Conservation (phyloP, 2,888 invertebrate genomes). For the Polyommatus iphigenia region DNA sequence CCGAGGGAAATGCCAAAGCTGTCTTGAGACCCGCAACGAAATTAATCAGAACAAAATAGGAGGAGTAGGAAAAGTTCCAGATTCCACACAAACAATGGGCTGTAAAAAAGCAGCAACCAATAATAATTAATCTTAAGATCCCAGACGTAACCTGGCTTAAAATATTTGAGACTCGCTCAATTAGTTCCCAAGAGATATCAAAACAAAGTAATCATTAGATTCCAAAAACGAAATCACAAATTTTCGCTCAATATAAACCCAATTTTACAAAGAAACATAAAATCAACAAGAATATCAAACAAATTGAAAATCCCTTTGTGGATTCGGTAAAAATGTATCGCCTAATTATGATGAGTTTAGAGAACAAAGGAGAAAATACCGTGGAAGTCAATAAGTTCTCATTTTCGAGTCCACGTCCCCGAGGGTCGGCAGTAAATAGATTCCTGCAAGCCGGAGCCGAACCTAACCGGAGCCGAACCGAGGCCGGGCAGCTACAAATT, state of each 20-base stretch:
- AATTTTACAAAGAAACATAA: neutral
- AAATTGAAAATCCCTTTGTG: conserved; percentile 14
- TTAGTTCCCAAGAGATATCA: neutral
- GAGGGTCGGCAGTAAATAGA: conserved; percentile 16
- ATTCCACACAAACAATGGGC: too few species aligned
- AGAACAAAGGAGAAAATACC: conserved; percentile 20
- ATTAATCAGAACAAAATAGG: too few species aligned
- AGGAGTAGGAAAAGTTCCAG: too few species aligned
- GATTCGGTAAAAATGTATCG: conserved; percentile 3
- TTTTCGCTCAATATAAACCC: neutral
- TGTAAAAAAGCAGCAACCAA: too few species aligned
- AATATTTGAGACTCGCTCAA: neutral
- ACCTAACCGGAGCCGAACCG: neutral
- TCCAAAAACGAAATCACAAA: neutral
- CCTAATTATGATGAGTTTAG: neutral
- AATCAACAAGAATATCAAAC: conserved; percentile 17
- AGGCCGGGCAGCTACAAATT: conserved; percentile 16
- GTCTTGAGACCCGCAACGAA: too few species aligned
- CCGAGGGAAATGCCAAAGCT: too few species aligned
- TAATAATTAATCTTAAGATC: too few species aligned
- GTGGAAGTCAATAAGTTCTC: conserved; percentile 27
- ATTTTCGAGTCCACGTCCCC: conserved; percentile 2
- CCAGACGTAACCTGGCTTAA: too few species aligned
- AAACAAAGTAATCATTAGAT: neutral
- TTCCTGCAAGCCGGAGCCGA: neutral